Conservation (phyloP, 2,888 invertebrate species). For the Eilema sororculum region DNA sequence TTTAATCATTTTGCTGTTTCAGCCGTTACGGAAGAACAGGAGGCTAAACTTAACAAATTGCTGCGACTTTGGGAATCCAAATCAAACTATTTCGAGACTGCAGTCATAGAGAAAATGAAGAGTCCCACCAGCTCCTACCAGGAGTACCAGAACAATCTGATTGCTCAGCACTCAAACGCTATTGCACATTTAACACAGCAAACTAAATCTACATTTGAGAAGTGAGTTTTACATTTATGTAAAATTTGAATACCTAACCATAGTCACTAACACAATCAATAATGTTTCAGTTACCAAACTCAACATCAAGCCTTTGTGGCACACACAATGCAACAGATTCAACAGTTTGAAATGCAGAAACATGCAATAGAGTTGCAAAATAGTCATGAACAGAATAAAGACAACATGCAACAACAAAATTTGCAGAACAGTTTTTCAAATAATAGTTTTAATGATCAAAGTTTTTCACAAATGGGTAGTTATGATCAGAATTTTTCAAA, state of each 20-base stretch:
- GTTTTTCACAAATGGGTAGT: slow-evolving; percentile 65
- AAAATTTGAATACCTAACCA: slow-evolving; percentile 12
- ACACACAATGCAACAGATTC: slow-evolving; percentile 96
- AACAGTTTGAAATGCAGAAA: slow-evolving; percentile 93
- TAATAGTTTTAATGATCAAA: slow-evolving; percentile 74
- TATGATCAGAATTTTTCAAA: slow-evolving; percentile 74
- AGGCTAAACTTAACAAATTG: slow-evolving; percentile 96
- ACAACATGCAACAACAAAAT: slow-evolving; percentile 65
- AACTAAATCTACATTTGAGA: slow-evolving; percentile 94
- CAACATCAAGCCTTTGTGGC: slow-evolving; percentile 98
- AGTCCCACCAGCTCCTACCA: slow-evolving; percentile 95
- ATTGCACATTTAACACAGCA: slow-evolving; percentile 92
- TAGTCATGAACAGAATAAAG: slow-evolving; percentile 70
- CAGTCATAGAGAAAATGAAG: slow-evolving; percentile 94
- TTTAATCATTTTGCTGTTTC: slow-evolving; percentile 83
- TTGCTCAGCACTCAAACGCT: slow-evolving; percentile 92
- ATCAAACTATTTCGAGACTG: slow-evolving; percentile 94
- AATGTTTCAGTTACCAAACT: slow-evolving; percentile 90
- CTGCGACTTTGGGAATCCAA: slow-evolving; percentile 99
- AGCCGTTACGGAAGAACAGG: slow-evolving; percentile 95
- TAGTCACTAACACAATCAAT: slow-evolving; percentile 11
- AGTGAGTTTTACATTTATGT: slow-evolving; percentile 72
- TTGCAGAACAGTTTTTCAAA: slow-evolving; percentile 68
- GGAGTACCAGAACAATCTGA: slow-evolving; percentile 94
- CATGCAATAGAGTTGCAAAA: slow-evolving; percentile 88